phyloP scores from a whole-genome alignment of 2,888 invertebrate species.

The Magallana nippona region DNA sequence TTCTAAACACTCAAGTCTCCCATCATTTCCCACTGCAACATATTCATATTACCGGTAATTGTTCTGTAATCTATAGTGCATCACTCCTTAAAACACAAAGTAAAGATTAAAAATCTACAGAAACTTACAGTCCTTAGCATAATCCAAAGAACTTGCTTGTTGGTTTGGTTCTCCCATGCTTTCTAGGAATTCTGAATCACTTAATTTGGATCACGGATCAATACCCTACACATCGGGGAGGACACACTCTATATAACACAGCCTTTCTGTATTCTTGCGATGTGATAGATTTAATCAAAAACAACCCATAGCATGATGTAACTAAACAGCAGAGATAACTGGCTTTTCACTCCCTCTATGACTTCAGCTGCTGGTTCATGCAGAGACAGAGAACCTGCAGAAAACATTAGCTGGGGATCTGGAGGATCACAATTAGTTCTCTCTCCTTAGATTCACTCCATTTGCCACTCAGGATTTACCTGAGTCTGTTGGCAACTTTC shows the following conservation, averaged over 20 bases:
- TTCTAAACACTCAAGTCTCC: no score
- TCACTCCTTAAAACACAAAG: no score
- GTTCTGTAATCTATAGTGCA: no score
- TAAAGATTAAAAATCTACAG: no score
- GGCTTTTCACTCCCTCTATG: neutral
- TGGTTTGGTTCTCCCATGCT: slow-evolving; percentile 23
- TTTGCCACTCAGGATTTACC: neutral
- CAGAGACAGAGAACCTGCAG: neutral
- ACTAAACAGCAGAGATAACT: neutral
- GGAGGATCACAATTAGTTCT: neutral
- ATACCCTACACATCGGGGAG: neutral
- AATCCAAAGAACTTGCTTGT: slow-evolving; percentile 9
- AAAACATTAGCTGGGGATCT: neutral
- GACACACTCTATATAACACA: neutral
- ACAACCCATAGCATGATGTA: neutral
- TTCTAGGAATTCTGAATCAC: slow-evolving; percentile 5
- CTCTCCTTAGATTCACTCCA: neutral
- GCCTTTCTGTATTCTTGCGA: neutral
- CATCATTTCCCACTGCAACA: no score
- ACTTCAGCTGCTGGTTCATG: neutral
- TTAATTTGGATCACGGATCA: neutral
- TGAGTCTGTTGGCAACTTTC: no score
- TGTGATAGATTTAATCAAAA: neutral
- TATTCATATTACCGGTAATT: no score
- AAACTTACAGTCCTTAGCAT: slow-evolving; percentile 17